A percentile compares a stretch with the other conserved stretches of the same genome.
Evolutionary conservation across 1,140 invertebrate genomes (phyloP).

Genomic region (Bilobella aurantiaca): DNA sequence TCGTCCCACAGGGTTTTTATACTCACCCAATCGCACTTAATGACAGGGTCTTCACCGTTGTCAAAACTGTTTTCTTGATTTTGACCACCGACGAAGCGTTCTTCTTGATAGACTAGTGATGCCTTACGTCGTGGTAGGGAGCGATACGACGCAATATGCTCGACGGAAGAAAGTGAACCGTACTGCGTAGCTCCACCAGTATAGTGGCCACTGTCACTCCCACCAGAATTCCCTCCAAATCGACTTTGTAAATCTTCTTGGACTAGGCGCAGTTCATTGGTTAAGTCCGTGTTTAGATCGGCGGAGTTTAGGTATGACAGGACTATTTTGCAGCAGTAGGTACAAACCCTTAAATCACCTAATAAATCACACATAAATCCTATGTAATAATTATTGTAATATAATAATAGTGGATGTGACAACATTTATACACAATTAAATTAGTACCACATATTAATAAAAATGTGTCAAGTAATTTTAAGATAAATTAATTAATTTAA

Average conservation of each 20-base stretch:
- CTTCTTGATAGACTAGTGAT: slow-evolving; percentile 65
- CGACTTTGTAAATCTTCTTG: slow-evolving; percentile 69
- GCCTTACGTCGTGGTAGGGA: slow-evolving; percentile 45
- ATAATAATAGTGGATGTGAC: no score
- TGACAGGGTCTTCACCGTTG: not conserved
- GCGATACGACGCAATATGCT: slow-evolving; percentile 18
- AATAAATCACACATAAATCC: no score
- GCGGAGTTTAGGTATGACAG: slow-evolving; percentile 75
- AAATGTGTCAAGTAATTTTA: no score
- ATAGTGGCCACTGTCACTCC: not conserved
- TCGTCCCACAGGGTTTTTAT: slow-evolving; percentile 61
- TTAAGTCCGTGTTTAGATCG: slow-evolving; percentile 59
- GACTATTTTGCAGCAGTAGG: slow-evolving; percentile 86
- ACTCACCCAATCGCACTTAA: slow-evolving; percentile 54
- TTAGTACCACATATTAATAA: no score
- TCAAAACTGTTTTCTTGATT: slow-evolving; percentile 11
- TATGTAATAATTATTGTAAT: no score
- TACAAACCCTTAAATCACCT: slow-evolving; percentile 82
- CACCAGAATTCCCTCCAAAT: slow-evolving; percentile 42
- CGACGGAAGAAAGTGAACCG: slow-evolving; percentile 6
- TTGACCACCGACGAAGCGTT: slow-evolving; percentile 50
- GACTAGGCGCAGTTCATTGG: slow-evolving; percentile 63
- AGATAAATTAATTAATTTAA: no score
- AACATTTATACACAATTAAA: no score
- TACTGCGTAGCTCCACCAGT: not conserved